Percentiles rank a stretch among this genome's conserved stretches.
phyloP scores from a whole-genome alignment of 2,888 invertebrate genomes.

The Amphipoea oculea region DNA sequence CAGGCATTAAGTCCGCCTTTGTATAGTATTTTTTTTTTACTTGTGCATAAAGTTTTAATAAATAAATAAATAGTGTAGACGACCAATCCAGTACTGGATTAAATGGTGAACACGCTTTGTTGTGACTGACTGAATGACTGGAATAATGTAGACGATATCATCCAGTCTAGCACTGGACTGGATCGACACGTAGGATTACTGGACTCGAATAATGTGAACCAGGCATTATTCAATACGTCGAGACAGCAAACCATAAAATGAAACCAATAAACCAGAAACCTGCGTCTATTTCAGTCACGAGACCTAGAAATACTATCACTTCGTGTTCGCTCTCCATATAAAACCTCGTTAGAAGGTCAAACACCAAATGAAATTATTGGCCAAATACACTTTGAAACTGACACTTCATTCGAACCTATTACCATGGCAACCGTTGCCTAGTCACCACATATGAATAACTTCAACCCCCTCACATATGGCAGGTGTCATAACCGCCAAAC shows the following conservation, averaged over 20 bases:
- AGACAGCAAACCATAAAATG: conserved; percentile 25
- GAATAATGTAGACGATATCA: not conserved
- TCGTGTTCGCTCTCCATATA: conserved; percentile 28
- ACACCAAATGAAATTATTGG: conserved; percentile 18
- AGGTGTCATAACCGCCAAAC: conserved; percentile 29
- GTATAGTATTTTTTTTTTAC: too few species aligned
- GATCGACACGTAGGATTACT: not conserved
- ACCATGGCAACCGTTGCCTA: conserved; percentile 38
- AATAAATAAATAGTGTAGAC: not conserved
- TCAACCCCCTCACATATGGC: conserved; percentile 9
- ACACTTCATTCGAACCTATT: conserved; percentile 20
- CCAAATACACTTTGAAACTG: conserved; percentile 23
- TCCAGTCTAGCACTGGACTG: not conserved
- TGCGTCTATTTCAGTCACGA: conserved; percentile 10
- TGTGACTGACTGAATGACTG: not conserved
- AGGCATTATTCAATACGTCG: not conserved
- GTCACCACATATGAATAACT: conserved; percentile 39
- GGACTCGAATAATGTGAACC: not conserved
- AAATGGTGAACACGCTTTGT: not conserved
- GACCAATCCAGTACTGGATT: not conserved
- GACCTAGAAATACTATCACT: not conserved
- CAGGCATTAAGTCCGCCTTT: too few species aligned
- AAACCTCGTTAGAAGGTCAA: conserved; percentile 43
- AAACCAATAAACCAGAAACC: conserved; percentile 1
- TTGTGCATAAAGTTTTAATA: too few species aligned